Evolutionary conservation across 1,140 invertebrate species (phyloP).

Genomic region (Episyrphus balteatus): DNA sequence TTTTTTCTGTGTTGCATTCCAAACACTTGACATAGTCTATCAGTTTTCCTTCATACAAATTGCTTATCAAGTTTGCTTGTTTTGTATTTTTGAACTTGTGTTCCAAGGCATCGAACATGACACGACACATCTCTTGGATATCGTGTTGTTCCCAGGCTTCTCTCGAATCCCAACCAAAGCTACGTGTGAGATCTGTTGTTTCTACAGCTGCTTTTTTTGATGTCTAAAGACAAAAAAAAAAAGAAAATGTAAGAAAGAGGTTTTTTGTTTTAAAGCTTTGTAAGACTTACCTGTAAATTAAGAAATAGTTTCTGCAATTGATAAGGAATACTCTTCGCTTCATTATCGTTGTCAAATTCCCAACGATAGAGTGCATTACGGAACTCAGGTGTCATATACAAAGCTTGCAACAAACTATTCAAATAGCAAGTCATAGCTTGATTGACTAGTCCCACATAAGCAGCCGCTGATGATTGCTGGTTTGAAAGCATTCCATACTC

Average conservation of each 20-base stretch:
- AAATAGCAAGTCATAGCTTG: slow-evolving; percentile 93
- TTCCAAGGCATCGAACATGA: slow-evolving; percentile 88
- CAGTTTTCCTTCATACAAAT: slow-evolving; percentile 64
- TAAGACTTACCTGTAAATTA: slow-evolving; percentile 58
- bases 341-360: slow-evolving; percentile 63
- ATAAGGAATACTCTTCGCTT: slow-evolving; percentile 68
- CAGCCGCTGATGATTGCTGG: slow-evolving; percentile 22
- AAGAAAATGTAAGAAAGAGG: slow-evolving; percentile 4
- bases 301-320: slow-evolving; percentile 83
- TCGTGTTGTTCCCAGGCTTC: slow-evolving; percentile 91
- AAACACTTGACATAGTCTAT: slow-evolving; percentile 88
- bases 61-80: slow-evolving; percentile 72
- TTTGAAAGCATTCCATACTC: too few relatives aligned
- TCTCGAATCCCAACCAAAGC: slow-evolving; percentile 85
- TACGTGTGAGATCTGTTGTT: slow-evolving; percentile 77
- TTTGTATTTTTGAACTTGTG: slow-evolving; percentile 76
- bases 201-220: slow-evolving; percentile 64
- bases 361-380: slow-evolving; percentile 82
- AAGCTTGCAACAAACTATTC: slow-evolving; percentile 78
- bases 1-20: slow-evolving; percentile 76
- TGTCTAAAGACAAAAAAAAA: slow-evolving; percentile 43
- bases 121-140: slow-evolving; percentile 80
- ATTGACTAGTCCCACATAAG: slow-evolving; percentile 81
- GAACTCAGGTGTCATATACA: slow-evolving; percentile 94
- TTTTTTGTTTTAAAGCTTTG: not conserved